These are phyloP conservation scores for Drosophila pachea DNA, from an alignment of 1,140 invertebrate species.

Conservation along the genomic window DNA sequence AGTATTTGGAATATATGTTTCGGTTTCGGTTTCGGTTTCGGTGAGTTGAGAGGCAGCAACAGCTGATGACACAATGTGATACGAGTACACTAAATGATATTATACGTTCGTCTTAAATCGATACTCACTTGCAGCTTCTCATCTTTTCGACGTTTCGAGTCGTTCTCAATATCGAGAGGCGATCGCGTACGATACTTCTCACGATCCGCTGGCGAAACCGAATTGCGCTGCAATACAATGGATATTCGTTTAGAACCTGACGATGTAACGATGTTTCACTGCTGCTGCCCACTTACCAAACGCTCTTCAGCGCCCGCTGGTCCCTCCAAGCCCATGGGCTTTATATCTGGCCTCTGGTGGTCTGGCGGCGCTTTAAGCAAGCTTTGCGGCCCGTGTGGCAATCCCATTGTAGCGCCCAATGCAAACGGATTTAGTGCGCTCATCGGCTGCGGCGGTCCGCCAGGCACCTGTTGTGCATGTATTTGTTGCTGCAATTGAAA, in stretches of 20 bases:
- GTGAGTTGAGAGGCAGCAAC: slow-evolving; percentile 72
- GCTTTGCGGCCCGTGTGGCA: slow-evolving; percentile 77
- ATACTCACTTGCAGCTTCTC: slow-evolving; percentile 92
- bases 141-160: slow-evolving; percentile 89
- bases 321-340: slow-evolving; percentile 75
- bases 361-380: slow-evolving; percentile 78
- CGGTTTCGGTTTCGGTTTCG: slow-evolving; percentile 28
- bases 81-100: slow-evolving; percentile 30
- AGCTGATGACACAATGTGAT: slow-evolving; percentile 49
- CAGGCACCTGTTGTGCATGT: slow-evolving; percentile 79
- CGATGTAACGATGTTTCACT: not conserved
- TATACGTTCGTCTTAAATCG: slow-evolving; percentile 16
- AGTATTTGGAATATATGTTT: slow-evolving; percentile 12
- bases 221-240: slow-evolving; percentile 82
- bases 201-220: slow-evolving; percentile 93
- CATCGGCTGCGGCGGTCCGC: slow-evolving; percentile 78
- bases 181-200: slow-evolving; percentile 90
- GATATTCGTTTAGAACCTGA: slow-evolving; percentile 3
- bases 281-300: slow-evolving; percentile 55
- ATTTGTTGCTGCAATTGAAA: slow-evolving; percentile 80
- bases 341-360: slow-evolving; percentile 78
- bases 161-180: slow-evolving; percentile 83
- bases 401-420: slow-evolving; percentile 76
- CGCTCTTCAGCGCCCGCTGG: slow-evolving; percentile 77
- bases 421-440: slow-evolving; percentile 78